These are phyloP conservation scores for Coracopsis vasa DNA, from an alignment of 2,113 vertebrate species.

Conservation along the genomic window DNA sequence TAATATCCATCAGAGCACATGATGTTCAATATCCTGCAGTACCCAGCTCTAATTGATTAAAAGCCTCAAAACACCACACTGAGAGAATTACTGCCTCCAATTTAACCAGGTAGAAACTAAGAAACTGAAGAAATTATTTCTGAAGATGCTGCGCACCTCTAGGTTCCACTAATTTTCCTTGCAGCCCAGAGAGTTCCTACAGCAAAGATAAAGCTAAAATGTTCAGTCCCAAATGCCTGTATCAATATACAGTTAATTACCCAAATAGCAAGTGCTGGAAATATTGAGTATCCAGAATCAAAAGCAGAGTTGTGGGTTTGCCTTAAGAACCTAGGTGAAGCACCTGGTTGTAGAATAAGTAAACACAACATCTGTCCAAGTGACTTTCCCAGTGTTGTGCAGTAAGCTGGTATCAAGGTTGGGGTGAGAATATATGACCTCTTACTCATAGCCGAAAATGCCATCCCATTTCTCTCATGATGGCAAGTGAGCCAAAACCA, in stretches of 20 bases:
- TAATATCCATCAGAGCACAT: neutral
- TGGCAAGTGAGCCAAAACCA: neutral
- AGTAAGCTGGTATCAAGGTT: neutral
- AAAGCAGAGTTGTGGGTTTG: neutral
- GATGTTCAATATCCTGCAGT: neutral
- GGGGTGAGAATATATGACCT: neutral
- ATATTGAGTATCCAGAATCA: neutral
- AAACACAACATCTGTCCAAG: neutral
- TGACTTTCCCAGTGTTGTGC: neutral
- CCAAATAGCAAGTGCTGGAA: neutral
- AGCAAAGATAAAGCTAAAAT: neutral
- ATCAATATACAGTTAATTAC: neutral
- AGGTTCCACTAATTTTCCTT: neutral
- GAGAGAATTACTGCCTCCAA: neutral
- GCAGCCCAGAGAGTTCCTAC: neutral
- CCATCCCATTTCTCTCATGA: rapidly evolving
- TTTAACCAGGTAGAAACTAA: neutral
- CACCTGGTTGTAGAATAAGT: neutral
- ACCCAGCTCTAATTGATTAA: neutral
- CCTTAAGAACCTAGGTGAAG: neutral
- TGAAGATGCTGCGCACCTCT: neutral
- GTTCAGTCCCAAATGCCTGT: neutral
- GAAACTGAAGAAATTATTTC: neutral
- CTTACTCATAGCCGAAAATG: neutral
- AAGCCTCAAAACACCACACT: neutral